Base-by-base conservation (phyloP, 2,113 vertebrate species). In the Argyrosomus japonicus region DNA sequence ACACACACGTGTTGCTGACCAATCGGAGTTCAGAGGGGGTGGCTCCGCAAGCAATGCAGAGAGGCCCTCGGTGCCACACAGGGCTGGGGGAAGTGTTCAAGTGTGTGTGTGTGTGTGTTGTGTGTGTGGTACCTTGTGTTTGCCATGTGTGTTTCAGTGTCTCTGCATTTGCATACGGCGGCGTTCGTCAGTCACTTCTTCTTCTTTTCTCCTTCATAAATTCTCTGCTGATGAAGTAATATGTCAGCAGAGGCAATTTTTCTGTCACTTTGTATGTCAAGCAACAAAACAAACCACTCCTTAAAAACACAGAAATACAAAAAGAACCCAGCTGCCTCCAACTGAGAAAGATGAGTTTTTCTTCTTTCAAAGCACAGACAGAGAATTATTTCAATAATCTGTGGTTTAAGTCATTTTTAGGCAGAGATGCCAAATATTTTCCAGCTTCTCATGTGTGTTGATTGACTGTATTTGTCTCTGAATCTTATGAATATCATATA, bases 1-100 rank as follows among this genome's bases (percentile, higher is more conserved):
- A 51, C 58, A 77, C 74, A 63, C 72, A 65, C 65, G 8, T 65
- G 68, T 81, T 63, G 40, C 84, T 48, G 78, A 77, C 88, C 83
- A 89, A 84, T 89, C 78, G 51, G 40, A 73, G 64, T 6, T 51
- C 43, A 17, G 45, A 48, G 3, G 2, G 21, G 68, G 25, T 54
- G 47, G 53, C 29, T 56, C 29, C 27, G 2, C 10, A 0, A 57
- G 72, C 18, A 51, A 63, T 45, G 23, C 32, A 11, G 48, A 51
- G 68, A 69, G 71, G 58, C 57, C 70, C 9, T 15, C 4, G 29
- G 57, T 75, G 51, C 67, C 62, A 54, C 56, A 75, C 63, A 11
- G 9, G 13, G n/a, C 15, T 47, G 45, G 10, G 29, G 54, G 56
- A 15, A 64, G 32, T 25, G 18, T 5, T 9, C 0, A 1, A 9